Evolutionary conservation across 2,888 invertebrate genomes (phyloP).

Genomic region (Melieria omissa): DNA sequence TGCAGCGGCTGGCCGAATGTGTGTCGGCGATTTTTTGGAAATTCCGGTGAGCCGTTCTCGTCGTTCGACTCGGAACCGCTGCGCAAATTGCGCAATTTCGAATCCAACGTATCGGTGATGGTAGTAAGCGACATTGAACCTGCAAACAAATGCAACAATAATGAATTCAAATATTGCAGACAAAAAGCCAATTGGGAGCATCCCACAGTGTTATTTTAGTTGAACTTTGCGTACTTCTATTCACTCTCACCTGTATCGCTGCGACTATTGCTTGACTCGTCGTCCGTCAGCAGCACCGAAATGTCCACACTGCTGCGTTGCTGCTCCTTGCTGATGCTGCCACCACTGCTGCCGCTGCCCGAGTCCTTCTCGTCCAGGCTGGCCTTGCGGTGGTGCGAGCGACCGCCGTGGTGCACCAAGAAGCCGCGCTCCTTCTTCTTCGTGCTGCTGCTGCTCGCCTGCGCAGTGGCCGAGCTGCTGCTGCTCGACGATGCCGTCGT

Average conservation of each 20-base stretch:
- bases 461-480: conserved; percentile 52
- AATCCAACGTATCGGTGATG: conserved; percentile 86
- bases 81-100: conserved; percentile 80
- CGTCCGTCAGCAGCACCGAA: conserved; percentile 62
- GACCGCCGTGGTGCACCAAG: conserved; percentile 36
- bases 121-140: conserved; percentile 86
- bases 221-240: background rate
- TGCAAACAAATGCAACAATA: conserved; percentile 59
- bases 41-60: conserved; percentile 67
- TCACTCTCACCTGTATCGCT: conserved; percentile 63
- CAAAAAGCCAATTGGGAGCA: background rate
- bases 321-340: conserved; percentile 54
- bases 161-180: background rate
- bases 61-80: conserved; percentile 75
- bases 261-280: conserved; percentile 63
- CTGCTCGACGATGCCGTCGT: conserved; percentile 49
- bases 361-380: conserved; percentile 61
- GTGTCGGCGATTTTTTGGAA: conserved; percentile 60
- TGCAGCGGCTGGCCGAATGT: conserved; percentile 64
- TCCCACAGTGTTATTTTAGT: no score
- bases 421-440: conserved; percentile 49
- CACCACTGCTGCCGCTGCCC: conserved; percentile 51
- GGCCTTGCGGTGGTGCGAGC: conserved; percentile 55
- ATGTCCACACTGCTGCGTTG: conserved; percentile 63
- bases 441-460: conserved; percentile 43